These are phyloP conservation scores for Coreoperca whiteheadi DNA, from an alignment of 2,113 vertebrate species.

Conservation along the genomic window DNA sequence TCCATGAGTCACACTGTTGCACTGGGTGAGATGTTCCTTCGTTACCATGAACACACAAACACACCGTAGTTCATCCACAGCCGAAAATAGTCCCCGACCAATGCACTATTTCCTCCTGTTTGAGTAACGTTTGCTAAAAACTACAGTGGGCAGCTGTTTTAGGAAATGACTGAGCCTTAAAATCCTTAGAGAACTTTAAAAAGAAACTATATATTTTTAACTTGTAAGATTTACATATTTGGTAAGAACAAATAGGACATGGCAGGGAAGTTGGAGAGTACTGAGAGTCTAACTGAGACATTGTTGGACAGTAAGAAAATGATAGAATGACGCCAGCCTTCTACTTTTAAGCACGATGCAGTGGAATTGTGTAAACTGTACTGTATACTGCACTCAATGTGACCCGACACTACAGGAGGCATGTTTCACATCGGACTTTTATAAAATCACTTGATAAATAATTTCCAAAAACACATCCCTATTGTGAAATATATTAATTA, in stretches of 20 bases:
- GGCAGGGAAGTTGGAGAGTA: background rate
- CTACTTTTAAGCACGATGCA: background rate
- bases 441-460: background rate
- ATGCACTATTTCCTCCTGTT: background rate
- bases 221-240: background rate
- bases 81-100: background rate
- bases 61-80: too few relatives aligned
- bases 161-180: background rate
- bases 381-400: background rate
- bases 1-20: background rate
- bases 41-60: background rate
- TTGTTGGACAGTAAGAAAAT: background rate
- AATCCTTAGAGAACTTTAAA: background rate
- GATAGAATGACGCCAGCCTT: background rate
- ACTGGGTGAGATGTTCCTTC: background rate
- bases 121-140: background rate
- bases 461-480: background rate
- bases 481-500: background rate
- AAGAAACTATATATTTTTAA: background rate
- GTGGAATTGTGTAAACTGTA: background rate
- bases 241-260: background rate
- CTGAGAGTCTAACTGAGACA: background rate
- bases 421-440: background rate
- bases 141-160: background rate
- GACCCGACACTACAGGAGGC: background rate